phyloP scores from a whole-genome alignment of 2,888 invertebrate genomes.

The Eupithecia vulgata region DNA sequence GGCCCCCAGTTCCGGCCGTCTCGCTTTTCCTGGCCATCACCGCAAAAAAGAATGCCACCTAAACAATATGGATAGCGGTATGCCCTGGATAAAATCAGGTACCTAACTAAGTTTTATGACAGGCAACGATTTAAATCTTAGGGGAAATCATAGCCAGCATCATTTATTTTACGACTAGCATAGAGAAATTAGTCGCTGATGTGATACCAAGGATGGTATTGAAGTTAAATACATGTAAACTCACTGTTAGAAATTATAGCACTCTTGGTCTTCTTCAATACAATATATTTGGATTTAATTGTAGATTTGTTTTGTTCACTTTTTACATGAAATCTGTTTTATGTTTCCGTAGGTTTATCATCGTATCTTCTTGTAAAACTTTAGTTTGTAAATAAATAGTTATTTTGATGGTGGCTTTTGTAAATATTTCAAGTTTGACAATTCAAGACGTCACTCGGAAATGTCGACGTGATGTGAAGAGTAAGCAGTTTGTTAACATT shows the following conservation, averaged over 20 bases:
- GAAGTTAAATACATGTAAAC: not conserved
- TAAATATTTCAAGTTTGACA: conserved; percentile 13
- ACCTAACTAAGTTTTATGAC: not conserved
- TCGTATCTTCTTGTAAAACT: not conserved
- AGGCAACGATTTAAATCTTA: no score
- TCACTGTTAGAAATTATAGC: not conserved
- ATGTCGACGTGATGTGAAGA: not conserved
- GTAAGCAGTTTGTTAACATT: not conserved
- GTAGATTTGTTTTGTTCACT: not conserved
- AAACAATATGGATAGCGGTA: not conserved
- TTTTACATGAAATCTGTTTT: not conserved
- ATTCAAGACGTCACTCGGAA: not conserved
- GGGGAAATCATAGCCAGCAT: not conserved
- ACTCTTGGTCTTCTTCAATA: not conserved
- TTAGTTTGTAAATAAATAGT: conserved; percentile 2
- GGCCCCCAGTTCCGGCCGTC: no score
- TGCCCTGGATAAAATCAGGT: not conserved
- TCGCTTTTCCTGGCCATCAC: not conserved
- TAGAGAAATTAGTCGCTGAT: no score
- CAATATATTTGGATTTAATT: not conserved
- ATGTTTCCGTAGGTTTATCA: not conserved
- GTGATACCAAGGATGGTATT: no score
- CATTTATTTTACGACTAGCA: not conserved
- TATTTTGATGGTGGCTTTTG: not conserved
- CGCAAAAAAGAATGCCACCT: not conserved